Percentiles rank a stretch among this genome's conserved stretches.
Evolutionary conservation across 2,888 invertebrate genomes (phyloP).

Genomic region (Trachelus stipa): DNA sequence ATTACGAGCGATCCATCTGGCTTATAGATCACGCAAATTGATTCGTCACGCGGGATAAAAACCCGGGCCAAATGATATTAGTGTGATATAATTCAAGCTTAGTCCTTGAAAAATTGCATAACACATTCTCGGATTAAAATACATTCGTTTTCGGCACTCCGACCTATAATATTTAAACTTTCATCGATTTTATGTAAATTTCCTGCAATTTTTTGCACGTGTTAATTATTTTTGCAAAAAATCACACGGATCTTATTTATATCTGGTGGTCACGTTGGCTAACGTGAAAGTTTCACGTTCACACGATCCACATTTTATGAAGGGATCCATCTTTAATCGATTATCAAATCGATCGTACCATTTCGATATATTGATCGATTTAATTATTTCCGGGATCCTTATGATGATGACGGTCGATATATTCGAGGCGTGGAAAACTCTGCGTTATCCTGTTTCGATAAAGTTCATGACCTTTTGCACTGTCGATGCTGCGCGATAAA

Average conservation of each 20-base stretch:
- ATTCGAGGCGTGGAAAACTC: not conserved
- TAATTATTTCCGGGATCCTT: not conserved
- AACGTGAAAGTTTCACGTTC: conserved; percentile 1
- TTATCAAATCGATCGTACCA: not conserved
- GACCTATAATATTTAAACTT: not conserved
- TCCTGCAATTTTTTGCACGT: not conserved
- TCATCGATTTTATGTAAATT: not conserved
- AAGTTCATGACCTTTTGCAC: not conserved
- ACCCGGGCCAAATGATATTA: not conserved
- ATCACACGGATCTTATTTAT: not conserved
- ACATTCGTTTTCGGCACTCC: not conserved
- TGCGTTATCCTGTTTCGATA: not conserved
- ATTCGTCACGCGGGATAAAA: not conserved
- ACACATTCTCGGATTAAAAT: not conserved
- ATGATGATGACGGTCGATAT: not conserved
- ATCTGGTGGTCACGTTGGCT: not conserved
- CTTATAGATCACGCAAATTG: not conserved
- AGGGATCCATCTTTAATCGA: not conserved
- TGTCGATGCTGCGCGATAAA: not conserved
- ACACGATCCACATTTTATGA: not conserved
- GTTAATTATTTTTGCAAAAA: not conserved
- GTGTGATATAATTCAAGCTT: not conserved
- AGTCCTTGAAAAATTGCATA: not conserved
- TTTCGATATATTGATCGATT: not conserved
- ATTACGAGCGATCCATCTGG: not conserved